Base-by-base conservation (phyloP, 1,140 invertebrate genomes). In the Episyrphus balteatus region DNA sequence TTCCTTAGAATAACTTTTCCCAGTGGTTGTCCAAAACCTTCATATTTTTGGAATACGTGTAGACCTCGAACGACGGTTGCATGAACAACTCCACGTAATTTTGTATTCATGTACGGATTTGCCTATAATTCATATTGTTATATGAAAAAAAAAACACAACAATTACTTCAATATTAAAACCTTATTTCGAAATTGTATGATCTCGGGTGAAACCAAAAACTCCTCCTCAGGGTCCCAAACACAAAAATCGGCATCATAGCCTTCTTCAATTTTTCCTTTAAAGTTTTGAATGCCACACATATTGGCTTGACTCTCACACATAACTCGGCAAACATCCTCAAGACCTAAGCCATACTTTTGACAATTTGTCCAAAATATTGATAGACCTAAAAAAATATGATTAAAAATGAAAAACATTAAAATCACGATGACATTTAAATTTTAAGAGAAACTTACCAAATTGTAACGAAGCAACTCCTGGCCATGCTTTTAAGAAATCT, bases 161-260 rank as follows among this genome's bases (percentile, higher is more conserved):
- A n/a, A n/a, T n/a, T n/a, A n/a, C n/a, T n/a, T n/a, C n/a, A n/a
- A n/a, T n/a, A n/a, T n/a, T n/a, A 46, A 51, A 61, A 77, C 75
- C 66, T 80, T 82, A 55, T 79, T 79, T 48, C 78, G 77, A 47
- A 78, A 72, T 11, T 70, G 55, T 45, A 80, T 74, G n/a, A 65
- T 69, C 19, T 72, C 62, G 34, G 69, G 47, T 15, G 70, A 61
- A 5, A 81, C 76, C 39, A 58, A 64, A 53, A 78, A 79, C n/a
- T 63, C 64, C 40, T 73, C 71, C 5, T 82, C 72, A 1, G 82
- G 81, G 61, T 81, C 70, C 73, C 82, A 86, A 26, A 84, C 73
- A 32, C 84, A 78, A 46, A 86, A 76, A 63, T 86, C 83, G 0
- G 82, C 83, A 57, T 85, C 82, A 52, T 75, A 73, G n/a, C 81